Evolutionary conservation across 1,140 invertebrate genomes (phyloP).

Genomic region (Neodiprion pinetum): DNA sequence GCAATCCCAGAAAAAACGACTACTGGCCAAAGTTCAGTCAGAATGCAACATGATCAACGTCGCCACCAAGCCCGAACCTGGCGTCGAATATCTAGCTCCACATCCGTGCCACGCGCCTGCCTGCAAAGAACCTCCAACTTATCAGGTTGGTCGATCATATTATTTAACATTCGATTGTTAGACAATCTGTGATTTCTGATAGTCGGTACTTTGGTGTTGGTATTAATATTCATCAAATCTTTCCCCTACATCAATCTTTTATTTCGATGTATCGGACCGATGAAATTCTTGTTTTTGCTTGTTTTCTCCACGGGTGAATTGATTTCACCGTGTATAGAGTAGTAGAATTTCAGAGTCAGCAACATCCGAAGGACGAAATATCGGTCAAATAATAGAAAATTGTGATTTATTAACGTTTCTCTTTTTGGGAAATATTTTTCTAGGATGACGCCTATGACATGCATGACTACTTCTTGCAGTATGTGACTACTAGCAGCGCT

Average conservation of each 20-base stretch:
- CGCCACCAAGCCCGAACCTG: conserved; percentile 60
- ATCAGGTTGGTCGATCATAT: conserved; percentile 47
- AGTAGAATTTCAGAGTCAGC: background rate
- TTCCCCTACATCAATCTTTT: background rate
- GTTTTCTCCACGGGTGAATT: background rate
- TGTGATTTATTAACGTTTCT: conserved; percentile 10
- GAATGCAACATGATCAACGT: conserved; percentile 71
- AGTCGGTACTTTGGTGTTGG: conserved; percentile 10
- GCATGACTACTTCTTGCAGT: conserved; percentile 64
- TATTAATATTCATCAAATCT: background rate
- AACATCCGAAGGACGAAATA: background rate
- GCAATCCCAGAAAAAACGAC: conserved; percentile 87
- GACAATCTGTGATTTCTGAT: background rate
- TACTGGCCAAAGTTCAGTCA: conserved; percentile 85
- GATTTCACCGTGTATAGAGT: no score
- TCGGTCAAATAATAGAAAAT: background rate
- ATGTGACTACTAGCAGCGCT: conserved; percentile 61
- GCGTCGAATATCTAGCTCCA: conserved; percentile 58
- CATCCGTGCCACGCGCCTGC: conserved; percentile 61
- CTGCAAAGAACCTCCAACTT: conserved; percentile 62
- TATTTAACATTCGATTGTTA: background rate
- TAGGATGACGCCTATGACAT: conserved; percentile 59
- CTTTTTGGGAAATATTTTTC: conserved; percentile 46
- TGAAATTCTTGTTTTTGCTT: background rate
- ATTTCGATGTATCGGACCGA: background rate